Evolutionary conservation across 2,888 invertebrate species (phyloP).

Genomic region (Hoplodrina blanda): DNA sequence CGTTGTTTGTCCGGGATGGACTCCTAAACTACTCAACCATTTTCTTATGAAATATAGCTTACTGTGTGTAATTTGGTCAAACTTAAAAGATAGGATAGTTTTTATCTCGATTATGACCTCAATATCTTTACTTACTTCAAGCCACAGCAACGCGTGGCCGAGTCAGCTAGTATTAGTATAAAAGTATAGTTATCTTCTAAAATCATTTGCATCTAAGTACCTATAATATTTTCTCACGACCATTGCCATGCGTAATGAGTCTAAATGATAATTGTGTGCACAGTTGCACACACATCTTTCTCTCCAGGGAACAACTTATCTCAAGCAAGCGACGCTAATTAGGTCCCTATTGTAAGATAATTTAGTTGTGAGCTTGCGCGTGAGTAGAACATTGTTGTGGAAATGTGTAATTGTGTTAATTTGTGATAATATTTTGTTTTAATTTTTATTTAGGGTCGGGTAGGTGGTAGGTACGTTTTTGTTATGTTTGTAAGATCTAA

Average conservation of each 20-base stretch:
- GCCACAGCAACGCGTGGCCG: no score
- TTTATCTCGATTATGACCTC: no score
- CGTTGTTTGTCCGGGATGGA: no score
- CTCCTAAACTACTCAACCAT: no score
- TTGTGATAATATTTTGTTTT: constrained; percentile 22
- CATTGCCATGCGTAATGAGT: constrained; percentile 27
- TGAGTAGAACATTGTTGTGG: constrained; percentile 37
- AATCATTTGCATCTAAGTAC: no score
- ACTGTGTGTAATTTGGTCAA: no score
- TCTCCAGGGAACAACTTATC: constrained; percentile 52
- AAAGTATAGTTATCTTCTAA: no score
- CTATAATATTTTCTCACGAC: constrained; percentile 40
- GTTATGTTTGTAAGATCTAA: not conserved
- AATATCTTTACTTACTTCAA: no score
- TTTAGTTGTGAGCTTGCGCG: constrained; percentile 54
- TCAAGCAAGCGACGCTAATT: constrained; percentile 47
- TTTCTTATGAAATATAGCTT: no score
- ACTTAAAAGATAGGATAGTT: no score
- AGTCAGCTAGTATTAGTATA: no score
- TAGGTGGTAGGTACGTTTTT: constrained; percentile 5
- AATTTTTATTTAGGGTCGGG: not conserved
- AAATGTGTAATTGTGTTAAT: constrained; percentile 25
- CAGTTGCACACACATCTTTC: constrained; percentile 47
- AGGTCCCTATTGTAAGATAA: constrained; percentile 43
- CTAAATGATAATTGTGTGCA: constrained; percentile 39